Conservation (phyloP, 2,113 vertebrate genomes). For the Antennarius striatus region DNA sequence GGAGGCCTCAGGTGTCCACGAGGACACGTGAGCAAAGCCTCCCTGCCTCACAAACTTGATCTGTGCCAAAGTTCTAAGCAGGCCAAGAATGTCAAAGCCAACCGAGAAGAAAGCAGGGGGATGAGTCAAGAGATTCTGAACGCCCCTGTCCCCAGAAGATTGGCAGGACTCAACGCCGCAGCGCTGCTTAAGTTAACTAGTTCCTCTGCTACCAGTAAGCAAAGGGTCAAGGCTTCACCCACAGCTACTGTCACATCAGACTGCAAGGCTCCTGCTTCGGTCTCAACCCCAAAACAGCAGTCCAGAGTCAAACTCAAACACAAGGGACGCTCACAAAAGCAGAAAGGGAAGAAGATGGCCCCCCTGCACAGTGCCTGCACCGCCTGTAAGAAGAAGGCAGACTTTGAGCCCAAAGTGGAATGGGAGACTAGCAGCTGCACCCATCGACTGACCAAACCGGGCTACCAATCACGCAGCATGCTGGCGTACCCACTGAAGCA, state of each 20-base stretch:
- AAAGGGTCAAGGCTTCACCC: slow-evolving; percentile 63
- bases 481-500: slow-evolving; percentile 75
- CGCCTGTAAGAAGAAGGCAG: slow-evolving; percentile 80
- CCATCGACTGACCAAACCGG: slow-evolving; percentile 68
- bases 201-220: slow-evolving; percentile 77
- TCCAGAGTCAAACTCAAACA: slow-evolving; percentile 77
- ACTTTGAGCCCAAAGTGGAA: slow-evolving; percentile 75
- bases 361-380: slow-evolving; percentile 72
- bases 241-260: slow-evolving; percentile 68
- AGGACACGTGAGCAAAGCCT: slow-evolving; percentile 50
- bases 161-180: slow-evolving; percentile 93
- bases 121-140: slow-evolving; percentile 63
- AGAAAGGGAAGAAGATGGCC: slow-evolving; percentile 39
- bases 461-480: slow-evolving; percentile 76
- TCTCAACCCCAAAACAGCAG: slow-evolving; percentile 42
- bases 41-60: slow-evolving; percentile 40
- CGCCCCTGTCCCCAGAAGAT: slow-evolving; percentile 85
- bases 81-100: slow-evolving; percentile 62
- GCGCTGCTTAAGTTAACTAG: slow-evolving; percentile 93
- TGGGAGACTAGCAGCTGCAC: slow-evolving; percentile 62
- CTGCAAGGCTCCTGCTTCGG: slow-evolving; percentile 29
- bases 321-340: slow-evolving; percentile 54
- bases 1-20: slow-evolving; percentile 34
- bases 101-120: slow-evolving; percentile 5
- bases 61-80: slow-evolving; percentile 62